These are phyloP conservation scores for Rotaria socialis DNA, from an alignment of 2,888 invertebrate genomes.

Conservation along the genomic window DNA sequence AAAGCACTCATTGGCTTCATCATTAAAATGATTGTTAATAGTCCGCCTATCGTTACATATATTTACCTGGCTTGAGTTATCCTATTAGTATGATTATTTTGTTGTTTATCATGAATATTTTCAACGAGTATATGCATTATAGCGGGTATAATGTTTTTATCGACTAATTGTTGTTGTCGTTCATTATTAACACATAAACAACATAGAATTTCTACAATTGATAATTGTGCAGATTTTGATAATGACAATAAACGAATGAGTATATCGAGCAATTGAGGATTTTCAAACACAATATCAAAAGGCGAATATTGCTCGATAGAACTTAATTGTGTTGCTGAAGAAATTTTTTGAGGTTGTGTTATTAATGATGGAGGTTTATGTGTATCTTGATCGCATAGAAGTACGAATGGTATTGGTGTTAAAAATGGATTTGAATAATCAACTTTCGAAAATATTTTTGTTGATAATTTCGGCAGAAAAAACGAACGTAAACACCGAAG, in stretches of 20 bases:
- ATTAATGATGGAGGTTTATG: background rate
- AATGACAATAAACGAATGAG: background rate
- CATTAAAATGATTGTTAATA: too few relatives aligned
- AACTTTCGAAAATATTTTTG: background rate
- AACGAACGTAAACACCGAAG: slow-evolving; percentile 29
- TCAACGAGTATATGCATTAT: background rate
- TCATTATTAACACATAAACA: slow-evolving; percentile 21
- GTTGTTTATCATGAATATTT: background rate
- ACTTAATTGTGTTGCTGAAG: background rate
- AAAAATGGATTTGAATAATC: slow-evolving; percentile 26
- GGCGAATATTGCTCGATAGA: background rate
- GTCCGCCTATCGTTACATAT: background rate
- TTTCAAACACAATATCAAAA: slow-evolving; percentile 2
- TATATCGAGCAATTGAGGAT: background rate
- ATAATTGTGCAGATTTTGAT: background rate
- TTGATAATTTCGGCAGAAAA: background rate
- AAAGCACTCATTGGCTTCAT: too few relatives aligned
- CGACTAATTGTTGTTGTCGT: background rate
- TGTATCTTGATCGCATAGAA: slow-evolving; percentile 22
- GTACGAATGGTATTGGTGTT: background rate
- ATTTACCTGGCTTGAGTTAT: background rate
- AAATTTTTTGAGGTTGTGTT: background rate
- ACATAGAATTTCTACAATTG: background rate
- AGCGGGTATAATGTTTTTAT: background rate
- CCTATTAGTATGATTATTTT: background rate